Base-by-base conservation (phyloP, 2,113 vertebrate species). In the Sterna hirundo region DNA sequence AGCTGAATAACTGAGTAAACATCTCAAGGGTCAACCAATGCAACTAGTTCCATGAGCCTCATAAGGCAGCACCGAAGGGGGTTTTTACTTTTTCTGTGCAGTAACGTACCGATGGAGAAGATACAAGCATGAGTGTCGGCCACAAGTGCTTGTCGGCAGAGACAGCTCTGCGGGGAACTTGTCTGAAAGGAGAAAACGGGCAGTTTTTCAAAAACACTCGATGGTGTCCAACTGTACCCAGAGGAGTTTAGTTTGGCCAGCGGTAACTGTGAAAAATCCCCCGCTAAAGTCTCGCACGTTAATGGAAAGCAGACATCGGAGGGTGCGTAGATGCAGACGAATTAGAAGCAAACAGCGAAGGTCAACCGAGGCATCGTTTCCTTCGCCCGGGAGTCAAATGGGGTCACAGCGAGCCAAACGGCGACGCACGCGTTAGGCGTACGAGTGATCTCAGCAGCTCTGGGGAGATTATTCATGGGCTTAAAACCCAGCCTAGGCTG, bases 261-360 rank as follows among this genome's bases (percentile, higher is more conserved):
- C 22, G 80, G 80, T 54, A 92, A 61, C 65, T 82, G 61, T 23
- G 87, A 75, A 94, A 76, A 83, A 83, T 89, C 57, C 86, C 57
- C 88, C 3, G 8, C 61, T 54, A 11, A 66, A 88, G 61, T 58
- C 91, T 85, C 62, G 29, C 61, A 46, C 12, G 55, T 80, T 97
- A 96, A 97, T 91, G 91, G 81, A 87, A 95, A 96, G 91, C 96
- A 97, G 96, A 94, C 96, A 74, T 46, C 9, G 3, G 86, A 94
- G 92, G 69, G 68, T 84, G 84, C 80, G 86, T 66, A 93, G 92
- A 90, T 86, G 76, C 83, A 86, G 86, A 89, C 2, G 6, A 95
- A 87, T 58, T 27, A 82, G 94, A 91, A 96, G 89, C 81, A 97
- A 96, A 95, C 89, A 94, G 58, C 89, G 38, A 69, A 55, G 95